phyloP scores from a whole-genome alignment of 2,113 vertebrate genomes.

The Ctenomys sociabilis region DNA sequence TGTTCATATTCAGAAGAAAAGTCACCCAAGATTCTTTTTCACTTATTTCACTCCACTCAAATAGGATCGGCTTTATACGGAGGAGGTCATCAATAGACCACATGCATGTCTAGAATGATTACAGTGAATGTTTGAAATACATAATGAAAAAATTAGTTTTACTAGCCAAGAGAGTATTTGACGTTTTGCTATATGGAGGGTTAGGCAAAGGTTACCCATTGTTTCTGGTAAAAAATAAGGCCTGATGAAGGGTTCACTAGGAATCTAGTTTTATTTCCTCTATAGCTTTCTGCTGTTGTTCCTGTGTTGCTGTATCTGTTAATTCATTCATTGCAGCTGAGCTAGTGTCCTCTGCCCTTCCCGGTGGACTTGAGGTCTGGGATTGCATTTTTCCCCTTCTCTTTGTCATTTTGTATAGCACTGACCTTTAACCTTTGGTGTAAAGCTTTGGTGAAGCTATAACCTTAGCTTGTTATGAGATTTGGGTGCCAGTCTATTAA shows the following conservation, averaged over 20 bases:
- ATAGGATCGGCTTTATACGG: constrained; percentile 9
- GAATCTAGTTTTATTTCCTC: no score
- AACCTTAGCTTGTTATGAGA: no score
- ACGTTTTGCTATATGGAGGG: constrained; percentile 48
- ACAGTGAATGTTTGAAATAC: constrained; percentile 48
- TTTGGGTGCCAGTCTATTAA: no score
- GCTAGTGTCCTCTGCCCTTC: no score
- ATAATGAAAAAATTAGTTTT: constrained; percentile 61
- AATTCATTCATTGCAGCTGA: no score
- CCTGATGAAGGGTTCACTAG: constrained; percentile 33
- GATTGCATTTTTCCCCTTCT: no score
- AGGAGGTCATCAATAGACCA: constrained; percentile 38
- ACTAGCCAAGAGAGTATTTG: constrained; percentile 31
- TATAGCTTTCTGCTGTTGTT: no score
- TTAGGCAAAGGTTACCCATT: constrained; percentile 52
- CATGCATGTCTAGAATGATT: constrained; percentile 48
- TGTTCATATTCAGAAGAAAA: not conserved
- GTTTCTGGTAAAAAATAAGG: constrained; percentile 66
- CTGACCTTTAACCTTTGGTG: no score
- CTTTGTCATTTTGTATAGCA: no score
- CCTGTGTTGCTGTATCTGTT: no score
- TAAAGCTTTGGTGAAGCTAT: no score
- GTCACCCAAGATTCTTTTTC: not conserved
- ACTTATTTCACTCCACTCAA: constrained; percentile 11
- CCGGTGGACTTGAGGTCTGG: no score